These are phyloP conservation scores for Callinectes sapidus DNA, from an alignment of 2,888 invertebrate genomes.

Conservation along the genomic window DNA sequence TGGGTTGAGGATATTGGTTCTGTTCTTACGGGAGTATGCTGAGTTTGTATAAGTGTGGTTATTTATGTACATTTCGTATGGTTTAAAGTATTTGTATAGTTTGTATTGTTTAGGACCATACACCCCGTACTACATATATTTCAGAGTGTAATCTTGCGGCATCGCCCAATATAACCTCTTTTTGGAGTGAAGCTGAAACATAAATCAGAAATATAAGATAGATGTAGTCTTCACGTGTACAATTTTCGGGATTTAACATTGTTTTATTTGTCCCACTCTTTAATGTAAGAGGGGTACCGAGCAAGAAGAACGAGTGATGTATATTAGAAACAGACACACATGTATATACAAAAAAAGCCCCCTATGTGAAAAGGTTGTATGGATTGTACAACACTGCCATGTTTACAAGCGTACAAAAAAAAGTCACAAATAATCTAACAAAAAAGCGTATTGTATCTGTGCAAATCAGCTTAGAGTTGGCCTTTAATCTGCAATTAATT, in stretches of 20 bases:
- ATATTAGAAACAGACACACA: too few relatives aligned
- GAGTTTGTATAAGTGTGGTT: not conserved
- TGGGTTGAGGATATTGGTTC: not conserved
- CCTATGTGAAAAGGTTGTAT: too few relatives aligned
- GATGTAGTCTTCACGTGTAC: too few relatives aligned
- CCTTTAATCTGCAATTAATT: not conserved
- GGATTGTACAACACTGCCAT: not conserved
- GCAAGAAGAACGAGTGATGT: too few relatives aligned
- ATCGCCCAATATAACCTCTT: too few relatives aligned
- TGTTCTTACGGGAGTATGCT: not conserved
- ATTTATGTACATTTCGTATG: not conserved
- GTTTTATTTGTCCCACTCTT: too few relatives aligned
- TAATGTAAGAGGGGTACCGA: not conserved
- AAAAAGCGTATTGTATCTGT: not conserved
- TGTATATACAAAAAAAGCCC: not conserved
- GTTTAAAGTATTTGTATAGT: not conserved
- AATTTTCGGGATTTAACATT: too few relatives aligned
- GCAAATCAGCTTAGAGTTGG: not conserved
- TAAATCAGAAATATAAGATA: too few relatives aligned
- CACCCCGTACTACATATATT: too few relatives aligned
- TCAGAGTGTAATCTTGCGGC: too few relatives aligned
- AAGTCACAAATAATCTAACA: not conserved
- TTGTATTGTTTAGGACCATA: not conserved
- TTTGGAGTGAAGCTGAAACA: too few relatives aligned
- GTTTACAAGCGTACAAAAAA: not conserved